Conservation (phyloP, 2,888 invertebrate species). For the Hypomecis atomaria region DNA sequence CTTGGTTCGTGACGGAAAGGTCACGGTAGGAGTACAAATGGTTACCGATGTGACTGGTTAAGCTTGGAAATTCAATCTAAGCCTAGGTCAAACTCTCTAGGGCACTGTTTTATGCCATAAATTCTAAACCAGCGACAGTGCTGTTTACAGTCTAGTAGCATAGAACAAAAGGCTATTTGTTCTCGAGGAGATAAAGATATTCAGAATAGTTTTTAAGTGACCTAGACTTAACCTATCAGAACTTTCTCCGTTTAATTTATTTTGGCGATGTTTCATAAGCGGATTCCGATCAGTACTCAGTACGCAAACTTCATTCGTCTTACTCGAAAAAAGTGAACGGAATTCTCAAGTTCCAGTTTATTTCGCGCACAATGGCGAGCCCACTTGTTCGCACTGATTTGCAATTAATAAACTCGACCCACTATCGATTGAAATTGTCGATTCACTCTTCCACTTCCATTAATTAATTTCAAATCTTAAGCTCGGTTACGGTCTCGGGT, state of each 20-base stretch:
- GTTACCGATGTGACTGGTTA: conserved; percentile 62
- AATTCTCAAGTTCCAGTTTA: conserved; percentile 73
- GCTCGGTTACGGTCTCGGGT: conserved; percentile 59
- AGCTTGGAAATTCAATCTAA: conserved; percentile 67
- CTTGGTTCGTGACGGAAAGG: conserved; percentile 69
- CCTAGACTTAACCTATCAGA: conserved; percentile 33
- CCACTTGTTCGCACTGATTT: conserved; percentile 76
- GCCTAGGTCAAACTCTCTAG: conserved; percentile 75
- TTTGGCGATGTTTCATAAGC: conserved; percentile 34
- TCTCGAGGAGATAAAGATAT: conserved; percentile 41
- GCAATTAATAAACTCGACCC: conserved; percentile 81
- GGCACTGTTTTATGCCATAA: conserved; percentile 54
- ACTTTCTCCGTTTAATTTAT: conserved; percentile 44
- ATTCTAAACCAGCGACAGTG: conserved; percentile 41
- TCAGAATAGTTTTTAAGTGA: conserved; percentile 35
- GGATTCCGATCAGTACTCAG: conserved; percentile 38
- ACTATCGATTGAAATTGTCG: conserved; percentile 70
- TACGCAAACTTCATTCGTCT: conserved; percentile 41
- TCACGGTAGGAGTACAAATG: conserved; percentile 66
- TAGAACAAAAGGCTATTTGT: conserved; percentile 48
- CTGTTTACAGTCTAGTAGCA: conserved; percentile 46
- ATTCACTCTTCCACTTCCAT: conserved; percentile 67
- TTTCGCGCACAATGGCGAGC: conserved; percentile 74
- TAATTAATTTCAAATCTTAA: conserved; percentile 74
- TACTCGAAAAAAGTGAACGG: conserved; percentile 74